Conservation (phyloP, 2,113 vertebrate genomes). For the Strigops habroptila region DNA sequence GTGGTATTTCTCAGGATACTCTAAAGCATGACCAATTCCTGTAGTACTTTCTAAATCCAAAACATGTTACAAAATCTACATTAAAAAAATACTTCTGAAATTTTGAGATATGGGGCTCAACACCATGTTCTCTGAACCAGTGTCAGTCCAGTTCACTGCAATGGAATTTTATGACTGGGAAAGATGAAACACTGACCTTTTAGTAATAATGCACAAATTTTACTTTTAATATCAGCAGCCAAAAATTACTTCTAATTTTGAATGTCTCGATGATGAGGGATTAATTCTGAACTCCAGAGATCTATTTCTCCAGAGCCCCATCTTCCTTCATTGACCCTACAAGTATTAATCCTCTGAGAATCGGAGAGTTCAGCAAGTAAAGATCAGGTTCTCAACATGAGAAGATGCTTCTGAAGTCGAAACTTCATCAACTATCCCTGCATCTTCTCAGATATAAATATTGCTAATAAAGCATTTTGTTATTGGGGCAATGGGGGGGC, state of each 20-base stretch:
- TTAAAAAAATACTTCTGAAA: not conserved
- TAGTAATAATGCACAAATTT: not conserved
- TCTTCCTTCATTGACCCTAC: not conserved
- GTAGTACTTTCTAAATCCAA: not conserved
- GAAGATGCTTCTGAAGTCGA: not conserved
- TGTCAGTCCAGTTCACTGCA: not conserved
- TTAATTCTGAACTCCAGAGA: not conserved
- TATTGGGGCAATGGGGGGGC: accelerated
- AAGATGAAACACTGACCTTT: not conserved
- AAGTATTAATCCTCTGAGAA: not conserved
- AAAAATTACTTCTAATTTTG: not conserved
- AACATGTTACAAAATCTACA: not conserved
- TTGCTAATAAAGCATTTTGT: not conserved
- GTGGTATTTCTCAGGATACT: not conserved
- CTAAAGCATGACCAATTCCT: not conserved
- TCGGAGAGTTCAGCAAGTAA: not conserved
- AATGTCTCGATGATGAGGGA: accelerated
- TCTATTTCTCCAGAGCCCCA: not conserved
- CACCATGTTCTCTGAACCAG: not conserved
- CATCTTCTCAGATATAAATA: not conserved
- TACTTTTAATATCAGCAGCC: not conserved
- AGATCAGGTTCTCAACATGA: not conserved
- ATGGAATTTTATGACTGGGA: accelerated
- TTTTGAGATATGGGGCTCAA: not conserved
- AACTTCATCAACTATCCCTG: not conserved